A percentile compares a stretch with the other conserved stretches of the same genome.
Conservation (phyloP, 2,113 vertebrate genomes). For the Cryptomyrus ogoouensis region DNA sequence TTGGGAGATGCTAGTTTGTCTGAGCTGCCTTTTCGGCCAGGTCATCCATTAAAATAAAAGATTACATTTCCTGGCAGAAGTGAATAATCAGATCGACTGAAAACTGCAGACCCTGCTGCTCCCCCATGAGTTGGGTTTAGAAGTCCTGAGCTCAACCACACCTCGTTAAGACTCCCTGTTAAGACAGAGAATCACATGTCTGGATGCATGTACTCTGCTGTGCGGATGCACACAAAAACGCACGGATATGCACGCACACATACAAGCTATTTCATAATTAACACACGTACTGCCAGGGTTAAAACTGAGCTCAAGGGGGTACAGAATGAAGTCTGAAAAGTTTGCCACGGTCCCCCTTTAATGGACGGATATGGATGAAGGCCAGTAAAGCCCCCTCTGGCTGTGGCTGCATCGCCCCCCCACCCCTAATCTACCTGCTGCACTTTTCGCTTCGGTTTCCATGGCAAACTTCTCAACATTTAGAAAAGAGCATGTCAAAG, state of each 20-base stretch:
- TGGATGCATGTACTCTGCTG: neutral
- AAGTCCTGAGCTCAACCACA: neutral
- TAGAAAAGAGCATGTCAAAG: neutral
- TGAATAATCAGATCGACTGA: neutral
- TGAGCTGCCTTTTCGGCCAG: neutral
- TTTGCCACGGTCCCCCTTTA: slow-evolving; percentile 17
- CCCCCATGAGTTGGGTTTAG: neutral
- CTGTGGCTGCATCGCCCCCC: neutral
- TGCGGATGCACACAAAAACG: neutral
- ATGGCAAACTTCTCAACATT: slow-evolving; percentile 14
- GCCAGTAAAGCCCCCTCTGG: neutral
- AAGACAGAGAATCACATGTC: neutral
- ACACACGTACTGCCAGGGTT: neutral
- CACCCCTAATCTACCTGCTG: neutral
- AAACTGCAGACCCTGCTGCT: neutral
- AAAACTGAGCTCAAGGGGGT: neutral
- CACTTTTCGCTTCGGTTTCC: neutral
- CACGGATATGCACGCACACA: neutral
- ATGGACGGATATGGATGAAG: neutral
- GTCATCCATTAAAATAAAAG: neutral
- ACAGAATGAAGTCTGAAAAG: neutral
- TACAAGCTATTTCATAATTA: neutral
- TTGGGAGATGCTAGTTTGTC: neutral
- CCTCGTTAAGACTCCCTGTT: neutral
- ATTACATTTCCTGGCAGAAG: neutral